phyloP scores from a whole-genome alignment of 2,888 invertebrate genomes.

The Meteorus cinctellus region DNA sequence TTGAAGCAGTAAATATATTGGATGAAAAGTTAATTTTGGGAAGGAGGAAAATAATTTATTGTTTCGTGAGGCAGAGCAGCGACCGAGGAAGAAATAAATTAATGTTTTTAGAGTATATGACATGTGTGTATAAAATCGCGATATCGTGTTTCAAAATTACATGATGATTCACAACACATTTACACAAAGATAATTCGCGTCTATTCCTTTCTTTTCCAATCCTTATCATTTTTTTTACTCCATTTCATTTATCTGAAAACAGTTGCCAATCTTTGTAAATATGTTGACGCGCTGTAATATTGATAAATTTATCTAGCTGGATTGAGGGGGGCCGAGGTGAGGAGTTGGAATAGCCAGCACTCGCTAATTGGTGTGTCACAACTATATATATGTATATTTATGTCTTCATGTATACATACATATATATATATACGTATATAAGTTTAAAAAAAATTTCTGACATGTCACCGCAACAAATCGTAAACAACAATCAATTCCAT shows the following conservation, averaged over 20 bases:
- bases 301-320: conserved; percentile 61
- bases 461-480: conserved; percentile 19
- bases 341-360: conserved; percentile 69
- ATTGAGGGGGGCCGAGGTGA: conserved; percentile 72
- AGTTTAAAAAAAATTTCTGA: not conserved
- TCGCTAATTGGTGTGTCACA: conserved; percentile 64
- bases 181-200: too few species aligned
- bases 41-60: not conserved
- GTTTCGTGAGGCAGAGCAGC: not conserved
- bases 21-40: not conserved
- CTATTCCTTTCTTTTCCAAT: not conserved
- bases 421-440: conserved; percentile 58
- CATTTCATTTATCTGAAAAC: conserved; percentile 6
- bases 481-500: conserved; percentile 14
- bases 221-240: conserved; percentile 23
- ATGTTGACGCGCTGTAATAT: conserved; percentile 23
- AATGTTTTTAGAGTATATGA: not conserved
- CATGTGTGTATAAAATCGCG: not conserved
- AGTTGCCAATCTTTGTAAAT: conserved; percentile 22
- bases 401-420: conserved; percentile 5
- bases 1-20: not conserved
- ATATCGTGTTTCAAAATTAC: too few species aligned
- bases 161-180: too few species aligned
- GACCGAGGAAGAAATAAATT: not conserved
- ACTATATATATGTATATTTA: conserved; percentile 50